Conservation (phyloP, 2,113 vertebrate species). For the Phyllostomus hastatus region DNA sequence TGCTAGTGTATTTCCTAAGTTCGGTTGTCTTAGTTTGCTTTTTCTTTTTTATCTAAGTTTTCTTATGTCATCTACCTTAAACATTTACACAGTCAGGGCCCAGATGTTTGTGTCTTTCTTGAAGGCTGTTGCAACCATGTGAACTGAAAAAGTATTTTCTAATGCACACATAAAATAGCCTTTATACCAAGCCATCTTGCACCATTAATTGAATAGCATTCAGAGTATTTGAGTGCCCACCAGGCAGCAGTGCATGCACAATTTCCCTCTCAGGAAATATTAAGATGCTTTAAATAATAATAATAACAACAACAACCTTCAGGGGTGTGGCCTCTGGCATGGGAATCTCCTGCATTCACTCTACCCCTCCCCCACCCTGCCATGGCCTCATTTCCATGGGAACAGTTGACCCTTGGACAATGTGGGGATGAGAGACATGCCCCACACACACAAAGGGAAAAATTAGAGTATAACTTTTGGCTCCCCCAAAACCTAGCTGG, state of each 20-base stretch:
- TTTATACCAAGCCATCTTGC: not conserved
- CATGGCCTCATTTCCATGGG: not conserved
- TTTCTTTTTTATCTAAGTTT: not conserved
- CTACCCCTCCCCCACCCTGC: not conserved
- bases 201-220: slow-evolving; percentile 23
- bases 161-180: slow-evolving; percentile 35
- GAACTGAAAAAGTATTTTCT: slow-evolving; percentile 73
- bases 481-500: not conserved
- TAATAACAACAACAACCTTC: not conserved
- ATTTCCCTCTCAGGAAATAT: not conserved
- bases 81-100: slow-evolving; percentile 73
- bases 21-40: not conserved
- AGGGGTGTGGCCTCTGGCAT: not conserved
- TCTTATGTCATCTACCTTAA: slow-evolving; percentile 67
- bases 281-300: not conserved
- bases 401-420: not conserved
- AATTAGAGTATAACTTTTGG: not conserved
- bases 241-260: not conserved
- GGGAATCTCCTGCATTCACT: not conserved
- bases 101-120: slow-evolving; percentile 78
- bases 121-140: slow-evolving; percentile 84
- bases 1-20: not conserved
- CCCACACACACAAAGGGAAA: too few species aligned
- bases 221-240: not conserved
- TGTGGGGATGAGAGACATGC: not conserved